Evolutionary conservation across 2,797 vertebrate genomes (phyloP).

Genomic region (Enoplosus armatus): DNA sequence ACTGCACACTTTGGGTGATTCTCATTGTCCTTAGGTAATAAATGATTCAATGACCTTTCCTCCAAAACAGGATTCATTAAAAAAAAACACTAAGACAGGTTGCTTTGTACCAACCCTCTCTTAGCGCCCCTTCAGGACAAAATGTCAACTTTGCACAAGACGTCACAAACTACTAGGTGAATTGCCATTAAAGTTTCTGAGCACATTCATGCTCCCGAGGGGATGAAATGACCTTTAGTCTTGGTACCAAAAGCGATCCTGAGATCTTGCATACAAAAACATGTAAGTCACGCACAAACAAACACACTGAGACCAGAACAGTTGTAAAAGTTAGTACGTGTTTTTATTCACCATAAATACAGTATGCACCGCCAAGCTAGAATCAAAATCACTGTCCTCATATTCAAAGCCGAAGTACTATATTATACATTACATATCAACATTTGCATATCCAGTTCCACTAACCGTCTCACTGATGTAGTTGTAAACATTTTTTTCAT

Average conservation of each 20-base stretch:
- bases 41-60: background rate
- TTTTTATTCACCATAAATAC: slow-evolving; percentile 76
- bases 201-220: background rate
- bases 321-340: slow-evolving; percentile 54
- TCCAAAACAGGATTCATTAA: background rate
- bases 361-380: slow-evolving; percentile 61
- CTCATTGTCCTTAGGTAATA: background rate
- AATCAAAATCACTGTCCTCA: slow-evolving; percentile 43
- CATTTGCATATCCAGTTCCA: slow-evolving; percentile 49
- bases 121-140: background rate
- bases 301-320: slow-evolving; percentile 8
- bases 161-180: background rate
- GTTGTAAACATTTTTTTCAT: slow-evolving; percentile 63
- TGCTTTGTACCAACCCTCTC: background rate
- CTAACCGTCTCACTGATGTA: slow-evolving; percentile 22
- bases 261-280: background rate
- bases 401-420: slow-evolving; percentile 52
- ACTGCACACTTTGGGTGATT: background rate
- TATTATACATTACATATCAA: slow-evolving; percentile 53
- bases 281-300: background rate
- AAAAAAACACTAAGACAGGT: background rate
- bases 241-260: background rate
- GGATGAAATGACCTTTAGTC: background rate
- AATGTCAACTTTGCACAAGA: background rate
- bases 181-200: background rate